Evolutionary conservation across 2,888 invertebrate species (phyloP), one percentile per base, ranked within the genome.

Genomic region (Pasiphila rectangulata): DNA sequence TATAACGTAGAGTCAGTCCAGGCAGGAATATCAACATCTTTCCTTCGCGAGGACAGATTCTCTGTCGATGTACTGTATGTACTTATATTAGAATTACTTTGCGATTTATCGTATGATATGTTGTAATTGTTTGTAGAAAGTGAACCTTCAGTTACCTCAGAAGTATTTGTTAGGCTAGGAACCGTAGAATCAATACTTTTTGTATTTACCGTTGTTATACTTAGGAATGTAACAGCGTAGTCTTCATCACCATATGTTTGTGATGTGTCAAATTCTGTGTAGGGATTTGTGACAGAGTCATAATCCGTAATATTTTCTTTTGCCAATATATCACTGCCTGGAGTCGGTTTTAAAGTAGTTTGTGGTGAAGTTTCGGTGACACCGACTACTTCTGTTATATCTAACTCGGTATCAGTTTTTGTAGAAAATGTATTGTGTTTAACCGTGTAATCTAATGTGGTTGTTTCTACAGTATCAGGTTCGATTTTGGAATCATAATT

Each of bases 21-120:
- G 53, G 88, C 87, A 40, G 77, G 72, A 62, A 89, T 87, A 60
- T 88, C 85, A 49, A 81, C 72, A 58, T 83, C 80, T 63, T 86
- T 87, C 61, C 77, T 72, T 54, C 87, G 75, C 40, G 86, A 83
- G 6, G 83, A 82, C 51, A 82, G 72, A 64, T 79, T 82, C 54
- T 83, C 82, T 27, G 80, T 79, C 45, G 81, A 80, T 20, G 82
- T 84, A 61, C 79, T 79, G 45, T 81, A 80, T 20, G 82, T 84
- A 61, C 79, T 79, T 13, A 76, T 57, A 32, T 68, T 64, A 23
- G 57, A 62, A 30, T 67, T 61, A 36, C 55, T 54, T 25, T 42
- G 46, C 44, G 7, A n/a, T 27, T 38, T 19, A 32, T 32, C 24
- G 12, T 15, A 30, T 25, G 9, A 7, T 2, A 32, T 2, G 7